Evolutionary conservation across 1,140 invertebrate genomes (phyloP).

Genomic region (Drosophila mayri): DNA sequence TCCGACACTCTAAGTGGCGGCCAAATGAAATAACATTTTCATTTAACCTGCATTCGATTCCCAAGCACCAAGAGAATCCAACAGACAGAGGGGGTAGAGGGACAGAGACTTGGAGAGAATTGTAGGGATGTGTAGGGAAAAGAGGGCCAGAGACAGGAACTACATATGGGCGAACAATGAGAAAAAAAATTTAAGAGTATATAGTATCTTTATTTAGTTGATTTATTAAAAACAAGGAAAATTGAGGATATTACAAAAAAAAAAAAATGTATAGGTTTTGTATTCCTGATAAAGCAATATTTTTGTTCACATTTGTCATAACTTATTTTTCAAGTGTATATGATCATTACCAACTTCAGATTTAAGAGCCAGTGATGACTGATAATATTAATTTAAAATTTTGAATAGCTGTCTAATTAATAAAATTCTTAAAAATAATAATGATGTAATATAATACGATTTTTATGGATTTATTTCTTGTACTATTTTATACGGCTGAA

Average conservation of each 20-base stretch:
- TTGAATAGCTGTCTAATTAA: neutral
- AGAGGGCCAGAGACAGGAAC: slow-evolving; percentile 6
- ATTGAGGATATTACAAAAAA: too few relatives aligned
- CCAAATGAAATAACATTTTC: slow-evolving; percentile 85
- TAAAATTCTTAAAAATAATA: neutral
- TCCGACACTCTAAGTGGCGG: slow-evolving; percentile 84
- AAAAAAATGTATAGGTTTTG: too few relatives aligned
- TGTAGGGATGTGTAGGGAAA: neutral
- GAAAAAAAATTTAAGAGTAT: neutral
- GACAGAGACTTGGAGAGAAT: neutral
- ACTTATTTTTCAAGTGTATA: slow-evolving; percentile 17
- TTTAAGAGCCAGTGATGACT: slow-evolving; percentile 32
- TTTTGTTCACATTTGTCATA: neutral
- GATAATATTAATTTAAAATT: neutral
- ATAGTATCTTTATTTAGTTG: neutral
- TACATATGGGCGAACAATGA: slow-evolving; percentile 22
- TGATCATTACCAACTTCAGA: slow-evolving; percentile 60
- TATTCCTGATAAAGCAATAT: neutral
- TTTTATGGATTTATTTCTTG: neutral
- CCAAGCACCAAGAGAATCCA: slow-evolving; percentile 33
- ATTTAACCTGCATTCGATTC: slow-evolving; percentile 84
- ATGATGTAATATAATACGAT: neutral
- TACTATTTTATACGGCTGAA: neutral
- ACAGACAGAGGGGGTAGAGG: slow-evolving; percentile 6
- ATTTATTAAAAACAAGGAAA: neutral